Conservation (phyloP, 64 coral and sea anemone species). For the Porites australiensis region DNA sequence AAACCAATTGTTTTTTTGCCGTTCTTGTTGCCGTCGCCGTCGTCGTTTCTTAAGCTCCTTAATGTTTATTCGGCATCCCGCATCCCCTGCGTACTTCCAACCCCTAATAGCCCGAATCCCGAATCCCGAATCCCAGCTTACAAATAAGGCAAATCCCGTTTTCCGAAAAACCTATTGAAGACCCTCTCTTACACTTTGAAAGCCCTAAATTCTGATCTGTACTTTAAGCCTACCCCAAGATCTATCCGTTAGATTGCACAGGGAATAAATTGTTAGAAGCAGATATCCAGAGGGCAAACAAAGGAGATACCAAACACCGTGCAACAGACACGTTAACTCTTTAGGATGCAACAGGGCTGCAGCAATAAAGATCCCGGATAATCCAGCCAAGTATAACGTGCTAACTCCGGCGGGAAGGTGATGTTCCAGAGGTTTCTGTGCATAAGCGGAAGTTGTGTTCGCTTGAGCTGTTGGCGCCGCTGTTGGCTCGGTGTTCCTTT, state of each 20-base stretch:
- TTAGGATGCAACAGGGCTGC: conserved; percentile 85
- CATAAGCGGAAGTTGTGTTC: background rate
- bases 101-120: too few relatives aligned
- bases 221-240: conserved; percentile 78
- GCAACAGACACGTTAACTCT: conserved; percentile 71
- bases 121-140: too few relatives aligned
- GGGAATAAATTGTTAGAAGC: conserved; percentile 85
- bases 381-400: conserved; percentile 32
- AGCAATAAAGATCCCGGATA: conserved; percentile 74
- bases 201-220: too few relatives aligned
- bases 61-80: too few relatives aligned
- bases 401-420: conserved; percentile 21
- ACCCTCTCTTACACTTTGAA: too few relatives aligned
- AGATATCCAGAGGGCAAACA: conserved; percentile 91
- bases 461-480: background rate
- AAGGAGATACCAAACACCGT: conserved; percentile 91
- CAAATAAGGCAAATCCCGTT: too few relatives aligned
- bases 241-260: conserved; percentile 88
- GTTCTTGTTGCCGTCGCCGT: too few relatives aligned
- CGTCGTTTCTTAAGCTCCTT: too few relatives aligned
- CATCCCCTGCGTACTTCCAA: too few relatives aligned
- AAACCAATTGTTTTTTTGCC: too few relatives aligned
- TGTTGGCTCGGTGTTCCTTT: background rate
- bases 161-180: too few relatives aligned
- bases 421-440: background rate